Conservation (phyloP, 2,888 invertebrate species). For the Trichopoda pennipes region DNA sequence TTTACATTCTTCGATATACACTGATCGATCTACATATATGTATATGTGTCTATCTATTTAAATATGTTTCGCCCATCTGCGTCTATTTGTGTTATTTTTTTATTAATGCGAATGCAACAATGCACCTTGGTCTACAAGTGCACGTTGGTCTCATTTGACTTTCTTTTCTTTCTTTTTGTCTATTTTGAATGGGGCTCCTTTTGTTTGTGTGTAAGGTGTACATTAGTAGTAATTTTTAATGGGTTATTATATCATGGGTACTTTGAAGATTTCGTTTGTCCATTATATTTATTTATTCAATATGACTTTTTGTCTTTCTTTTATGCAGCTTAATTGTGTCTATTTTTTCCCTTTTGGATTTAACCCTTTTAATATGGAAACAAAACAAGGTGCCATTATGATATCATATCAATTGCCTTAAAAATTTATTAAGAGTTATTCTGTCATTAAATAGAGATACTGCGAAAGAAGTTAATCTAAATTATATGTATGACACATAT, state of each 20-base stretch:
- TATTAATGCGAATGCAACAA: conserved; percentile 13
- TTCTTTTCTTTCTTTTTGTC: conserved; percentile 50
- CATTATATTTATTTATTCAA: conserved; percentile 43
- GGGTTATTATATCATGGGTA: conserved; percentile 74
- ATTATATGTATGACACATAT: too few species aligned
- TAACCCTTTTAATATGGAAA: neutral
- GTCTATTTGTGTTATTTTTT: neutral
- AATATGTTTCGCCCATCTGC: conserved; percentile 33
- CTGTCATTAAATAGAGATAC: too few species aligned
- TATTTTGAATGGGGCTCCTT: conserved; percentile 24
- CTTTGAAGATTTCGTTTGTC: conserved; percentile 43
- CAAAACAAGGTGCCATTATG: neutral
- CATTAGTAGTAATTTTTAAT: conserved; percentile 80
- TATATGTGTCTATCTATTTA: conserved; percentile 32
- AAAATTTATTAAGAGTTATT: neutral
- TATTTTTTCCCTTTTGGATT: neutral
- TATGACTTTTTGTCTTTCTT: conserved; percentile 47
- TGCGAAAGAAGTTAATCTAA: too few species aligned
- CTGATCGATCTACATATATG: conserved; percentile 24
- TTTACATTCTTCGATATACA: conserved; percentile 18
- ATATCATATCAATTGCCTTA: neutral
- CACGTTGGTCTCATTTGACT: conserved; percentile 33
- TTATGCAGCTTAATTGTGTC: neutral
- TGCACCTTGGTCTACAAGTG: conserved; percentile 25
- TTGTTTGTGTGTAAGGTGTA: conserved; percentile 75